phyloP scores from a whole-genome alignment of 2,113 vertebrate genomes.

The Eulemur rufifrons region DNA sequence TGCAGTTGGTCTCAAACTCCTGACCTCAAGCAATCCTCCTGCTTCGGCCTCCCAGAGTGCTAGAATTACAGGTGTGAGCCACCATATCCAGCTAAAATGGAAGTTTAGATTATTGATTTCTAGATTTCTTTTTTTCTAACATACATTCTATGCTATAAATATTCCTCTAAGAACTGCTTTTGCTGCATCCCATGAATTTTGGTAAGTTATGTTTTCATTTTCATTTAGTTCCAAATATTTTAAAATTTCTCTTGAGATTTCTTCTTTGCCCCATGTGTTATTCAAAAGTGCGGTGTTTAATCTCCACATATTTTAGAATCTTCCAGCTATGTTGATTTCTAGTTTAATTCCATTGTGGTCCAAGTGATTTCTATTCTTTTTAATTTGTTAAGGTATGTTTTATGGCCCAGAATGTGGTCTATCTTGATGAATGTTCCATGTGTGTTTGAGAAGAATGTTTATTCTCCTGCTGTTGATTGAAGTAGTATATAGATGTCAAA shows the following conservation, averaged over 20 bases:
- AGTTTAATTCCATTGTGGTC: background rate
- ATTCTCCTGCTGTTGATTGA: background rate
- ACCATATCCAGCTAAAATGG: too few species aligned
- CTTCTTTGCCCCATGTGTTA: background rate
- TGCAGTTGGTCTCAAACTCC: too few species aligned
- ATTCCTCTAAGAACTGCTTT: background rate
- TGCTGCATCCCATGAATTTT: background rate
- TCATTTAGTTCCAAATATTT: background rate
- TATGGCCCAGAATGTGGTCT: background rate
- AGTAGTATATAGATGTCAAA: background rate
- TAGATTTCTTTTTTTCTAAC: background rate
- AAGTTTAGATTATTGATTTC: background rate
- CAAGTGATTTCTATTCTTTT: background rate
- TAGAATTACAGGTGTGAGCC: too few species aligned
- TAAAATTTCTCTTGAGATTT: background rate
- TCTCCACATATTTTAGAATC: background rate
- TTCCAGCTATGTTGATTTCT: background rate
- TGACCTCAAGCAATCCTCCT: too few species aligned
- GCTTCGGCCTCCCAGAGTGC: too few species aligned
- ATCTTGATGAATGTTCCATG: background rate
- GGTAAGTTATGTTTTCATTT: background rate
- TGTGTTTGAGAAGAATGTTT: background rate
- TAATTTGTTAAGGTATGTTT: background rate
- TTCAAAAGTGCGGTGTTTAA: background rate
- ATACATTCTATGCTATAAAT: background rate